Conservation (phyloP, 2,888 invertebrate species). For the Thymelicus sylvestris region DNA sequence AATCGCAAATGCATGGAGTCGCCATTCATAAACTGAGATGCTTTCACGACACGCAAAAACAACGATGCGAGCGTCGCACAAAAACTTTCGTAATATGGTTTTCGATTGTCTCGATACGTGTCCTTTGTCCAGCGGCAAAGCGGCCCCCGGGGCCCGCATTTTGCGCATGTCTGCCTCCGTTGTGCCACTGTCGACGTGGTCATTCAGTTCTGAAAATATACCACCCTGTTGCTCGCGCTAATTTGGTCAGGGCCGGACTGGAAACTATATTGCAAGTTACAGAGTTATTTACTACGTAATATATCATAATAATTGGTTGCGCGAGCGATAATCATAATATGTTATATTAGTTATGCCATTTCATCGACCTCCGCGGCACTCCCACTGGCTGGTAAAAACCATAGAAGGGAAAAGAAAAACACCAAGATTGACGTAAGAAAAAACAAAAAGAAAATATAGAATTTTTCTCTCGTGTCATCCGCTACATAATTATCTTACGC, state of each 20-base stretch:
- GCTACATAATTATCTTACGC: too few relatives aligned
- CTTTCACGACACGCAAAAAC: slow-evolving; percentile 32
- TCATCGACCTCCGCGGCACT: too few relatives aligned
- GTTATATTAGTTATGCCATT: too few relatives aligned
- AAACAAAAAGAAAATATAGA: too few relatives aligned
- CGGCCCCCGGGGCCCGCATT: slow-evolving; percentile 52
- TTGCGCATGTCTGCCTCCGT: slow-evolving; percentile 69
- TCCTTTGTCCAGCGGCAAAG: slow-evolving; percentile 37
- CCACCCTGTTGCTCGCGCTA: slow-evolving; percentile 79
- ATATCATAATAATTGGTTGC: too few relatives aligned
- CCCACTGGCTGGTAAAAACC: too few relatives aligned
- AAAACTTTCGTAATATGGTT: slow-evolving; percentile 27
- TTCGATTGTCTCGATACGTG: slow-evolving; percentile 27
- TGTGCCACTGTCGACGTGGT: slow-evolving; percentile 60
- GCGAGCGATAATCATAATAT: too few relatives aligned
- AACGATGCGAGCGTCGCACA: slow-evolving; percentile 10
- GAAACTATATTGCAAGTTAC: not conserved
- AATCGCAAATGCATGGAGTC: slow-evolving; percentile 10
- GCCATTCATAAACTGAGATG: slow-evolving; percentile 15
- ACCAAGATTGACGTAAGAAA: too few relatives aligned
- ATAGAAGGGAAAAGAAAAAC: too few relatives aligned
- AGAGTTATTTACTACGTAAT: too few relatives aligned
- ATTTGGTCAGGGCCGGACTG: slow-evolving; percentile 69
- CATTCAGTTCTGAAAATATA: slow-evolving; percentile 76
- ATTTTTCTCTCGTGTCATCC: too few relatives aligned